Conservation (phyloP, 2,113 vertebrate species). For the Spea bombifrons region DNA sequence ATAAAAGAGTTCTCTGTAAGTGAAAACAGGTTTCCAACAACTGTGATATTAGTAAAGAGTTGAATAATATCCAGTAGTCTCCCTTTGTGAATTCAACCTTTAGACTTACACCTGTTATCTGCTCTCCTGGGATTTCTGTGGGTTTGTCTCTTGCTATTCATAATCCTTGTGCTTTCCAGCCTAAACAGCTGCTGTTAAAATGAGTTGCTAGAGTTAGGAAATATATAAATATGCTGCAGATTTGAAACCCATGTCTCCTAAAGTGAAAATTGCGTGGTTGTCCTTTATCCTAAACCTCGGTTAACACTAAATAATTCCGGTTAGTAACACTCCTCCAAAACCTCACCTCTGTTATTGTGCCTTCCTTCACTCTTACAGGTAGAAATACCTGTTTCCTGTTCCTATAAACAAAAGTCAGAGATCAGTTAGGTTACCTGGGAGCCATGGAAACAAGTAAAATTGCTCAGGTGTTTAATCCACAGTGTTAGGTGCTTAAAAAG, state of each 20-base stretch:
- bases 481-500: neutral
- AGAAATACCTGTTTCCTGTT: constrained; percentile 27
- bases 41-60: neutral
- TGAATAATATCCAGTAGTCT: neutral
- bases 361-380: constrained; percentile 6
- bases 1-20: neutral
- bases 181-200: neutral
- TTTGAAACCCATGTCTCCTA: too few species aligned
- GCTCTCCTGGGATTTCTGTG: neutral
- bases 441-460: constrained; percentile 25
- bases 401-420: constrained; percentile 33
- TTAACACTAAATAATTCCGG: too few species aligned
- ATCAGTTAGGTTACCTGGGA: constrained; percentile 40
- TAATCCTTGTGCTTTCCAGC: neutral
- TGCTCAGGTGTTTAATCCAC: constrained; percentile 26
- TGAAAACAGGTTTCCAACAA: constrained; percentile 1
- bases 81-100: neutral
- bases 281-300: too few species aligned
- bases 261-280: too few species aligned
- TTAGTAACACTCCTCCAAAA: neutral
- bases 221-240: neutral
- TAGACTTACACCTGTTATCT: constrained; percentile 15
- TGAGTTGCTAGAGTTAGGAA: neutral
- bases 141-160: neutral
- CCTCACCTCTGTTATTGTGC: neutral